Conservation (phyloP, 2,888 invertebrate species). For the Sthenelais limicola region DNA sequence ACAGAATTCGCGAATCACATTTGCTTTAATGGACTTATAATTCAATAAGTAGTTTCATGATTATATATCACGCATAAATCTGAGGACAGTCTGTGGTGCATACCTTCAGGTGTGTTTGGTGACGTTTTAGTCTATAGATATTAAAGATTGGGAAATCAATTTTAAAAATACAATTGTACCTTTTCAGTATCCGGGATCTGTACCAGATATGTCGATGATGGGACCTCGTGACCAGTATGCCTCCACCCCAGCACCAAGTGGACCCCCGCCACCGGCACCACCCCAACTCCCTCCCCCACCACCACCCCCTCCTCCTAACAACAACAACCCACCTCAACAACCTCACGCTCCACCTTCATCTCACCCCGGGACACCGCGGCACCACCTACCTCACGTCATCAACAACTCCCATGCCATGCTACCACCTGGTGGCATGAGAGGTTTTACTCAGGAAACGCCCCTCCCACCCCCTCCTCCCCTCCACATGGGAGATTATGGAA, state of each 20-base stretch:
- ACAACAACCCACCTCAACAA: neutral
- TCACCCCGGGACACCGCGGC: constrained; percentile 20
- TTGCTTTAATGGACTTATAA: no score
- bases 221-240: neutral
- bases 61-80: no score
- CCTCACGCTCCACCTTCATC: constrained; percentile 1
- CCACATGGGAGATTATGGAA: neutral
- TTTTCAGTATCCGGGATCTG: constrained; percentile 39
- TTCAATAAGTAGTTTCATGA: no score
- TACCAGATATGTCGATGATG: constrained; percentile 30
- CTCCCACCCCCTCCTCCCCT: constrained; percentile 15
- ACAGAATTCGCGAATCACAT: no score
- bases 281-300: constrained; percentile 19
- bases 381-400: constrained; percentile 29
- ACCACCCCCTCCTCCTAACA: constrained; percentile 16
- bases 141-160: no score
- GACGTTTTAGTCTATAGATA: no score
- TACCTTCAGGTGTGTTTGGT: no score
- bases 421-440: neutral
- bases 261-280: constrained; percentile 13
- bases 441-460: constrained; percentile 28
- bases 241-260: neutral
- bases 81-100: no score
- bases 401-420: constrained; percentile 16
- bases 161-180: no score